phyloP scores from a whole-genome alignment of 2,113 vertebrate genomes.

The Montifringilla adamsi region DNA sequence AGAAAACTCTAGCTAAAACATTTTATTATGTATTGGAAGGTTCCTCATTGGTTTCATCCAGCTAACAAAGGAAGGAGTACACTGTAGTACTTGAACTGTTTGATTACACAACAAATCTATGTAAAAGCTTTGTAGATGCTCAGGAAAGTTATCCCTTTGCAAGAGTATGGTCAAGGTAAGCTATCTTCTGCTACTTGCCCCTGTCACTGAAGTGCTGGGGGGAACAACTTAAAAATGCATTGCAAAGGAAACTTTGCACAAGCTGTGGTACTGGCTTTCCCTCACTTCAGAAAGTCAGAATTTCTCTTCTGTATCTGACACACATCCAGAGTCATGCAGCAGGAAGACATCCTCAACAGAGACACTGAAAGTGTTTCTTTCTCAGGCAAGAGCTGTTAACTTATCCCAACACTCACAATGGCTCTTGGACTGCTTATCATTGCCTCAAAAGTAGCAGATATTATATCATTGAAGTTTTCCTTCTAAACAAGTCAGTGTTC shows the following conservation, averaged over 20 bases:
- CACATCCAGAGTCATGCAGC: neutral
- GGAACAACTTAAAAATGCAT: neutral
- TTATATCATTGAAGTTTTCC: neutral
- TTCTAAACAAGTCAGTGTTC: neutral
- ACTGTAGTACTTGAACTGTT: rapidly evolving
- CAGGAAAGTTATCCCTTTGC: neutral
- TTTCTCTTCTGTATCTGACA: neutral
- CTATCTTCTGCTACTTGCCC: neutral
- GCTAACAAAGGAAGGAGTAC: neutral
- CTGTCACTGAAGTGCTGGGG: neutral
- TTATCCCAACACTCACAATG: neutral
- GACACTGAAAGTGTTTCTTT: neutral
- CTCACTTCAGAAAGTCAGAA: neutral
- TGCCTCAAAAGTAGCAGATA: neutral
- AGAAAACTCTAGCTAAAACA: neutral
- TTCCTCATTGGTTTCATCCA: neutral
- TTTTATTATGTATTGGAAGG: neutral
- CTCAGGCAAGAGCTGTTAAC: neutral
- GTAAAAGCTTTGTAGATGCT: neutral
- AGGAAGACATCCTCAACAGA: neutral
- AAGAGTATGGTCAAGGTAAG: neutral
- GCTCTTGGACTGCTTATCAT: neutral
- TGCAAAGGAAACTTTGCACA: neutral
- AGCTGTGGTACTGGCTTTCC: neutral
- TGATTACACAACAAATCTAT: neutral